phyloP scores from a whole-genome alignment of 1,140 invertebrate genomes.

The Pseudomyrmex cubaensis region DNA sequence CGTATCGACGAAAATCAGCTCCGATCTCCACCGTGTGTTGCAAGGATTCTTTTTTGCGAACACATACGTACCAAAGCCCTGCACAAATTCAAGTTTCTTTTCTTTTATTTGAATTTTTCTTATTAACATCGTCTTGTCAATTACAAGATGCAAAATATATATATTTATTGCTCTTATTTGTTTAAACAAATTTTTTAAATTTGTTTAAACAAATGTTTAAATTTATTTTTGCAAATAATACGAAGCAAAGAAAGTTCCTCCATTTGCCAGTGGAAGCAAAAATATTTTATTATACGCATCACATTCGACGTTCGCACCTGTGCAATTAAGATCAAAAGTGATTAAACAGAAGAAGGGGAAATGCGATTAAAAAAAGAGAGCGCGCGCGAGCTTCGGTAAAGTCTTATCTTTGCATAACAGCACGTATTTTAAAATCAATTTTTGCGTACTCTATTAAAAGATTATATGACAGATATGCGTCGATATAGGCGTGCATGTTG shows the following conservation, averaged over 20 bases:
- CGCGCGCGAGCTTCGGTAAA: neutral
- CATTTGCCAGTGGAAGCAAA: too few species aligned
- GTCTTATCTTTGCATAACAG: neutral
- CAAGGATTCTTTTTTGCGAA: conserved; percentile 44
- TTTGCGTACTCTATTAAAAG: conserved; percentile 55
- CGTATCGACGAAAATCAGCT: conserved; percentile 68
- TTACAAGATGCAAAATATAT: neutral
- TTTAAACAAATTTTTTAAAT: conserved; percentile 1
- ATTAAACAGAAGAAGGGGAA: neutral
- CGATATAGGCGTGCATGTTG: conserved; percentile 76
- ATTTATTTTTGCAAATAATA: neutral
- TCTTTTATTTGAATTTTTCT: neutral
- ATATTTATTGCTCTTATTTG: neutral
- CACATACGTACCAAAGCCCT: conserved; percentile 33
- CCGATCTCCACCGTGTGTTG: conserved; percentile 53
- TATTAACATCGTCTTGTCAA: too few species aligned
- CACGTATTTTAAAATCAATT: conserved; percentile 36
- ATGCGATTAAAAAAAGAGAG: neutral
- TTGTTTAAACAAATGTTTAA: conserved; percentile 4
- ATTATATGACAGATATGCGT: conserved; percentile 62
- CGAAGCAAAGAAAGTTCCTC: too few species aligned
- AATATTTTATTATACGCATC: neutral
- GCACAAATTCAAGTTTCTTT: conserved; percentile 21
- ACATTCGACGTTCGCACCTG: neutral
- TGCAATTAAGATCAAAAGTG: neutral